These are phyloP conservation scores for Reticulitermes speratus DNA, from an alignment of 1,140 invertebrate species.

Conservation along the genomic window DNA sequence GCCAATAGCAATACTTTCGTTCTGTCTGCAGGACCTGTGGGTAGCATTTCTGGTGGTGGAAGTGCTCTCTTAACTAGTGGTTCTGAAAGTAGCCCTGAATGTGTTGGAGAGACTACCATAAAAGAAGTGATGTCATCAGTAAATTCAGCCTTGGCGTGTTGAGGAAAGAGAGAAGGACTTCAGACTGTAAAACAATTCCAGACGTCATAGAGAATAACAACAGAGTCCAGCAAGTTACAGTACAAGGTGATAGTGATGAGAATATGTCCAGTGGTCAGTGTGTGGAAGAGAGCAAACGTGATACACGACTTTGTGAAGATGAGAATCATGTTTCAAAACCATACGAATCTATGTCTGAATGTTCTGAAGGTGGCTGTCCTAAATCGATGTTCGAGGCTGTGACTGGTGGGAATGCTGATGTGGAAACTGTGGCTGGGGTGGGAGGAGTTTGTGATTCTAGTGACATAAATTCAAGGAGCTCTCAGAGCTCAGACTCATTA, in stretches of 20 bases:
- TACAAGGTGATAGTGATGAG: neutral
- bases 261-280: neutral
- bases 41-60: neutral
- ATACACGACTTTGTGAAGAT: neutral
- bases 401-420: neutral
- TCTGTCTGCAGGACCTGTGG: conserved; percentile 22
- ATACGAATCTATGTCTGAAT: neutral
- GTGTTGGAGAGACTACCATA: neutral
- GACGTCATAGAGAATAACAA: conserved; percentile 27
- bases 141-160: neutral
- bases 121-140: too few species aligned
- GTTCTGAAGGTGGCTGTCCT: neutral
- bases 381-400: neutral
- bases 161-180: neutral
- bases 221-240: too few species aligned
- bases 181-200: neutral
- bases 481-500: too few species aligned
- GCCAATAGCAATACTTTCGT: conserved; percentile 21
- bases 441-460: neutral
- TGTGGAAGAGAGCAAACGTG: too few species aligned
- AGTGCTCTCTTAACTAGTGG: neutral
- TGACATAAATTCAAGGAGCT: neutral
- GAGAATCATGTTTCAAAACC: conserved; percentile 14
- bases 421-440: neutral
- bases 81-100: neutral